These are phyloP conservation scores for Odontomyia ornata DNA, from an alignment of 2,888 invertebrate species.

Conservation along the genomic window DNA sequence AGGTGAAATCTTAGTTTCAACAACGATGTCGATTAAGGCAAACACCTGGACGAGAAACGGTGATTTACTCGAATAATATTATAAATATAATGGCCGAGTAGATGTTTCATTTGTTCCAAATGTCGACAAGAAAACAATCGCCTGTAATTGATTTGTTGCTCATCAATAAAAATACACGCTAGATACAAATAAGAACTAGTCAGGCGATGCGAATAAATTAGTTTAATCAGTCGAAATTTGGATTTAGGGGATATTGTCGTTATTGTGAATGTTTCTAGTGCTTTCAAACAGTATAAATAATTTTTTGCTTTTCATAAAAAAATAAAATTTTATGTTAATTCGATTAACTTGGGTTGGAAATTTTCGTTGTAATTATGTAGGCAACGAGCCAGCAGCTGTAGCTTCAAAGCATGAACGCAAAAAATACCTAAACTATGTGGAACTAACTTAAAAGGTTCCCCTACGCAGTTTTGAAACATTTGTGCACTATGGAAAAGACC, in stretches of 20 bases:
- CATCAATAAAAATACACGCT: background rate
- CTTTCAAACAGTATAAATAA: too few relatives aligned
- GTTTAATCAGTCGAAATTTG: constrained; percentile 1
- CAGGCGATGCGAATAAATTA: background rate
- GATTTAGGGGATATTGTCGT: too few relatives aligned
- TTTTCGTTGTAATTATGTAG: too few relatives aligned
- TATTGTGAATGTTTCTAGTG: too few relatives aligned
- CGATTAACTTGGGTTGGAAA: too few relatives aligned
- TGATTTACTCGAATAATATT: background rate
- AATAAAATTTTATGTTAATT: too few relatives aligned
- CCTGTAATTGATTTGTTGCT: background rate
- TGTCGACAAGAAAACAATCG: background rate
- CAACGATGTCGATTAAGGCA: background rate
- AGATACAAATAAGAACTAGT: background rate
- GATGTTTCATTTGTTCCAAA: background rate
- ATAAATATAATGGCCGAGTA: background rate
- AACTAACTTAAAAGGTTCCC: too few relatives aligned
- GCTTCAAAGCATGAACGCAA: too few relatives aligned
- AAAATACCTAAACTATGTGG: too few relatives aligned
- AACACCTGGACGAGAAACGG: constrained; percentile 30
- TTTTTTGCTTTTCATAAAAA: too few relatives aligned
- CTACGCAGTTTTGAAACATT: background rate
- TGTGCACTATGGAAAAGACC: constrained; percentile 19
- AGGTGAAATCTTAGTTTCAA: constrained; percentile 26
- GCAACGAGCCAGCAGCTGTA: too few relatives aligned